A percentile compares a stretch with the other conserved stretches of the same genome.
phyloP scores from a whole-genome alignment of 2,797 vertebrate species.

The Protonibea diacanthus region DNA sequence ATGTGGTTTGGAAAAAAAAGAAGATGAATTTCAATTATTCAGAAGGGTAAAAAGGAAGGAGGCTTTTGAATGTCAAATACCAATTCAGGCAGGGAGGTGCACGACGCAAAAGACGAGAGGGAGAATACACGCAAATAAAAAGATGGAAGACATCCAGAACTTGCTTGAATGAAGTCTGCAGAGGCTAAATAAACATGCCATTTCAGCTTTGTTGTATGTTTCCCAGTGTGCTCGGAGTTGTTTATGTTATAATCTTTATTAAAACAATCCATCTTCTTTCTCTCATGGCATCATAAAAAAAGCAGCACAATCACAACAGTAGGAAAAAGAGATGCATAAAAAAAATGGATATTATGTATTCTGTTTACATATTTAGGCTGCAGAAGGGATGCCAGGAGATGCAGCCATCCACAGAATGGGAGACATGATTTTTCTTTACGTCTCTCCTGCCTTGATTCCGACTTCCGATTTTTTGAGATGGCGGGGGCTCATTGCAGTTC shows the following conservation, averaged over 20 bases:
- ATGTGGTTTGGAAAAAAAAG: constrained; percentile 55
- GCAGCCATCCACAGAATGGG: constrained; percentile 53
- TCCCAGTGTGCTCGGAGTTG: constrained; percentile 53
- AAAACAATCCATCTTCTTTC: constrained; percentile 72
- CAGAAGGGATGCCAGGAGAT: constrained; percentile 45
- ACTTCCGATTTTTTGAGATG: constrained; percentile 42
- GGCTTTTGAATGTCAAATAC: constrained; percentile 74
- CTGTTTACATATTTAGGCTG: constrained; percentile 62
- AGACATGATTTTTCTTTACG: constrained; percentile 58
- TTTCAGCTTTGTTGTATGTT: constrained; percentile 58
- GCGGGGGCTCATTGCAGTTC: constrained; percentile 61
- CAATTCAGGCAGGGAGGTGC: constrained; percentile 61
- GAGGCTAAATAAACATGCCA: constrained; percentile 68
- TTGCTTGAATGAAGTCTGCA: constrained; percentile 54
- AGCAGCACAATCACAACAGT: constrained; percentile 47
- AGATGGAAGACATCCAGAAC: constrained; percentile 36
- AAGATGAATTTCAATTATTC: constrained; percentile 79
- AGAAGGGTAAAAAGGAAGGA: constrained; percentile 67
- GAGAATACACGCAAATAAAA: constrained; percentile 53
- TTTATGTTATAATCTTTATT: constrained; percentile 71
- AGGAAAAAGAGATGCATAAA: constrained; percentile 38
- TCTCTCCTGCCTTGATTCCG: constrained; percentile 59
- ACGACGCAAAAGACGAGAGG: constrained; percentile 28
- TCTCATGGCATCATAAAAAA: constrained; percentile 44
- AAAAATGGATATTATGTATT: constrained; percentile 59